Percentiles rank a stretch among this genome's conserved stretches.
phyloP scores from a whole-genome alignment of 92 coral and sea anemone genomes.

The Isaurus tuberculatus region DNA sequence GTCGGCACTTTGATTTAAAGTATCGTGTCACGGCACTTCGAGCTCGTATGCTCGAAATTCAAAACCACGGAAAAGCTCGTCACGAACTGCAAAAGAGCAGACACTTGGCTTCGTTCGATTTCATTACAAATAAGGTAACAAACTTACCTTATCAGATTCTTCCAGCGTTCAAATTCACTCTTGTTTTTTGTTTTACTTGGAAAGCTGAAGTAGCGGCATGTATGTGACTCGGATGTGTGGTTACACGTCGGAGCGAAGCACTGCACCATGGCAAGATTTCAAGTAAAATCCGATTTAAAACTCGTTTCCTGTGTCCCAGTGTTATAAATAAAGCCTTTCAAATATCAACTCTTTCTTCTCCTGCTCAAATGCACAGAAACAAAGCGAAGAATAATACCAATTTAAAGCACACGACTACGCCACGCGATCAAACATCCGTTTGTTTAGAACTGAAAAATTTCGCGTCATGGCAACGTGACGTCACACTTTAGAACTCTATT shows the following conservation, averaged over 20 bases:
- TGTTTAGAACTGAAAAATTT: not conserved
- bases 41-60: not conserved
- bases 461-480: not conserved
- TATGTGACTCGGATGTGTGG: slow-evolving; percentile 38
- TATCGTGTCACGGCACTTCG: too few species aligned
- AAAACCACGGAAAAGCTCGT: not conserved
- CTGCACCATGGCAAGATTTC: slow-evolving; percentile 9
- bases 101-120: not conserved
- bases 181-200: slow-evolving; percentile 21
- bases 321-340: not conserved
- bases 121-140: not conserved
- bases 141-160: not conserved
- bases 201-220: slow-evolving; percentile 38
- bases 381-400: not conserved
- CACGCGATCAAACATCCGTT: not conserved
- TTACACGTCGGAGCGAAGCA: slow-evolving; percentile 12
- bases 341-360: not conserved
- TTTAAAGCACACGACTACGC: not conserved
- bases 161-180: not conserved
- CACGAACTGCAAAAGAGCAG: not conserved
- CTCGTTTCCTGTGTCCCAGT: not conserved
- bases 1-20: too few species aligned
- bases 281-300: not conserved
- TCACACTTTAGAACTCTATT: not conserved
- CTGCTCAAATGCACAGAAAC: slow-evolving; percentile 14